Percentiles rank a stretch among this genome's conserved stretches.
These are phyloP conservation scores for Mustelus asterias DNA, from an alignment of 2,113 vertebrate genomes.

Conservation along the genomic window DNA sequence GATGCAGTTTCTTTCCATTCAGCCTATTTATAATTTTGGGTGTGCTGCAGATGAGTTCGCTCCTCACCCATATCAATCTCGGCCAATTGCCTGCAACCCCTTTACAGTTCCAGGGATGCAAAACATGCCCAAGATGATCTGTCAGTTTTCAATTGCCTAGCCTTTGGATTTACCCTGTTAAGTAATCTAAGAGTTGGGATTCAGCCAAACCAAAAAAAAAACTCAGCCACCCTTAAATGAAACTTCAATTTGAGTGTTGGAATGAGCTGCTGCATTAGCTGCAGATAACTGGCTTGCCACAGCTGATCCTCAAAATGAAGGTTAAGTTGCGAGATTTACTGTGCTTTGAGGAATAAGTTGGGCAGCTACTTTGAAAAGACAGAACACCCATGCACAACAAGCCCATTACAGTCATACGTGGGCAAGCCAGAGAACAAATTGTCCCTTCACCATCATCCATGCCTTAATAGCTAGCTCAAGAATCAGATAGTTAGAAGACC, in stretches of 20 bases:
- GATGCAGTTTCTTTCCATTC: neutral
- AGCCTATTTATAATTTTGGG: neutral
- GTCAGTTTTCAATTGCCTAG: neutral
- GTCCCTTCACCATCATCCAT: neutral
- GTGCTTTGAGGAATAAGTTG: conserved; percentile 9
- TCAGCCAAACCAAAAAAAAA: neutral
- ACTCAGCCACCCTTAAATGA: neutral
- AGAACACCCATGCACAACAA: neutral
- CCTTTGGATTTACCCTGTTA: too few species aligned
- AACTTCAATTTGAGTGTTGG: neutral
- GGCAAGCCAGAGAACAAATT: neutral
- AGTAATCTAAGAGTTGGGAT: too few species aligned
- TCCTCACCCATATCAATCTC: neutral
- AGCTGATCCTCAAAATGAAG: conserved; percentile 22
- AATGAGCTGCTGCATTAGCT: neutral
- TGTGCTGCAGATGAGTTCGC: neutral
- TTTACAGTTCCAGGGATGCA: neutral
- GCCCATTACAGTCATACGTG: neutral
- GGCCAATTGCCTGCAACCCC: neutral
- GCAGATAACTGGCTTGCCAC: neutral
- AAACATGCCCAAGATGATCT: neutral
- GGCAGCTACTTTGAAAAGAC: neutral
- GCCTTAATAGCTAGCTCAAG: neutral
- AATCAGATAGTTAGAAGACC: neutral
- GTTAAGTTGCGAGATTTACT: neutral